Percentiles rank a stretch among this genome's conserved stretches.
Conservation (phyloP, 2,113 vertebrate genomes). For the Sylvietta virens region DNA sequence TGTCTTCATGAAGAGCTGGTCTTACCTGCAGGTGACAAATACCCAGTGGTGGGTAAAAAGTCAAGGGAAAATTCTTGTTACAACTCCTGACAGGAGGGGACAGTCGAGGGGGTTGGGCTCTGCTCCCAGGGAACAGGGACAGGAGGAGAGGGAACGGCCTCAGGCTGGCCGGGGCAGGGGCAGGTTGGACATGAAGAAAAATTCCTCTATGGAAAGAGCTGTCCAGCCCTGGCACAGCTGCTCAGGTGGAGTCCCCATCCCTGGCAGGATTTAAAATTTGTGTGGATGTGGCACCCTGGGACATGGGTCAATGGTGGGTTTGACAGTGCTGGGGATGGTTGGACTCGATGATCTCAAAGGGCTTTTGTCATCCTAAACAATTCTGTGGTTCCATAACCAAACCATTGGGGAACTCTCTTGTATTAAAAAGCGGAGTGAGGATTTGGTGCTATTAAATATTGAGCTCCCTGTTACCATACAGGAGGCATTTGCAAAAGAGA, state of each 20-base stretch:
- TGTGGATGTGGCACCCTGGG: not conserved
- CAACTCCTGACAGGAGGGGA: not conserved
- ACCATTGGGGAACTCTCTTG: rapidly evolving
- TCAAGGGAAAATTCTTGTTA: not conserved
- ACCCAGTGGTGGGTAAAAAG: not conserved
- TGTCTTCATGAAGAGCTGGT: not conserved
- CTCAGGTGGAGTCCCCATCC: not conserved
- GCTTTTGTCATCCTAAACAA: not conserved
- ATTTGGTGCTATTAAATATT: not conserved
- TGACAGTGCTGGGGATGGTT: not conserved
- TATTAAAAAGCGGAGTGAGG: not conserved
- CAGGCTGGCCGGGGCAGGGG: rapidly evolving
- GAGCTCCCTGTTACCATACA: rapidly evolving
- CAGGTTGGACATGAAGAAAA: rapidly evolving
- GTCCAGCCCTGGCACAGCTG: not conserved
- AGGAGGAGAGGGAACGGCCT: not conserved
- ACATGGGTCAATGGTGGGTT: not conserved
- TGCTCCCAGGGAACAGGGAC: not conserved
- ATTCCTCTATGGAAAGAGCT: rapidly evolving
- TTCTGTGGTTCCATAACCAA: not conserved
- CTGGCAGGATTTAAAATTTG: rapidly evolving
- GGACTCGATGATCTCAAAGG: rapidly evolving
- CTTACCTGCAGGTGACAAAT: not conserved
- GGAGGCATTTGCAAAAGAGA: not conserved
- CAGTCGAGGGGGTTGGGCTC: not conserved